Conservation (phyloP, 2,113 vertebrate genomes). For the Calyptommatus sinebrachiatus region DNA sequence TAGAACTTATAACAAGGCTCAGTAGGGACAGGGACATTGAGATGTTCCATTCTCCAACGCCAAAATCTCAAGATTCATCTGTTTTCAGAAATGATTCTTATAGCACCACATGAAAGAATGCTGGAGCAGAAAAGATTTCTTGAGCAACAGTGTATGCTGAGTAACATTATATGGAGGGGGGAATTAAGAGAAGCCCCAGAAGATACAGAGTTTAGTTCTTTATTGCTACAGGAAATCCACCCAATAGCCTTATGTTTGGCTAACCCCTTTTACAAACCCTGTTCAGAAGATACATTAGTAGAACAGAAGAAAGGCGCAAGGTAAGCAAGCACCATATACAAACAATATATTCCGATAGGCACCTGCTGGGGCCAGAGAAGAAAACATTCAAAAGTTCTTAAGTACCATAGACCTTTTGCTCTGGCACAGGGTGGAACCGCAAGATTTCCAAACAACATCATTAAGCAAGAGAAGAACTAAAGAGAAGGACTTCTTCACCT, state of each 20-base stretch:
- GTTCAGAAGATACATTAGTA: not conserved
- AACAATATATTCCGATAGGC: not conserved
- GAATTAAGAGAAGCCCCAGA: not conserved
- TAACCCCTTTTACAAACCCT: not conserved
- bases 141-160: not conserved
- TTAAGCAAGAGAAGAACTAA: not conserved
- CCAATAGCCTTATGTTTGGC: not conserved
- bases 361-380: not conserved
- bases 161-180: not conserved
- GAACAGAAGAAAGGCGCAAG: too few relatives aligned
- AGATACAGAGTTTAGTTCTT: not conserved
- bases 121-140: not conserved
- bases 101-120: not conserved
- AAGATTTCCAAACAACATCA: constrained; percentile 25
- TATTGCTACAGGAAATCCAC: not conserved
- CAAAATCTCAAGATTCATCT: not conserved
- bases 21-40: too few relatives aligned
- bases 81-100: not conserved
- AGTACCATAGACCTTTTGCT: constrained; percentile 39
- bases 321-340: not conserved
- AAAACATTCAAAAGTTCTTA: constrained; percentile 11
- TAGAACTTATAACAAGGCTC: too few relatives aligned
- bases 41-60: not conserved
- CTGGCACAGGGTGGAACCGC: constrained; percentile 14
- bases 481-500: not conserved